phyloP scores from a whole-genome alignment of 2,113 vertebrate genomes.

The Sinocyclocheilus grahami region DNA sequence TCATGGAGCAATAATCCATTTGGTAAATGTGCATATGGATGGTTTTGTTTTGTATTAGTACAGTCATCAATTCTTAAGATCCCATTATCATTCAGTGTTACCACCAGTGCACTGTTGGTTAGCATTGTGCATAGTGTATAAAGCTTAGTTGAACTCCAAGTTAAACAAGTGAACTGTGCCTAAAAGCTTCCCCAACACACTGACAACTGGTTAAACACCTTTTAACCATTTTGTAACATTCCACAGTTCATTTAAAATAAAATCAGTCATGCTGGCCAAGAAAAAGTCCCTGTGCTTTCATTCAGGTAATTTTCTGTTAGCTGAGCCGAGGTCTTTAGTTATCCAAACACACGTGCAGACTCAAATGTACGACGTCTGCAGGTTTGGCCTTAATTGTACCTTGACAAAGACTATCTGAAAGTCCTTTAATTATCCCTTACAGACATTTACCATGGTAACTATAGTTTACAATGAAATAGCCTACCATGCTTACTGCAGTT shows the following conservation, averaged over 20 bases:
- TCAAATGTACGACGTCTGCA: neutral
- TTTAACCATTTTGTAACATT: conserved; percentile 24
- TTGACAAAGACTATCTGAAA: neutral
- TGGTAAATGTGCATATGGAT: neutral
- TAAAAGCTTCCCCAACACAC: conserved; percentile 8
- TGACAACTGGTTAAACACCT: conserved; percentile 28
- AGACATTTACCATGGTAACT: conserved; percentile 7
- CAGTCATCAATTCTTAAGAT: neutral
- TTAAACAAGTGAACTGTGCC: conserved; percentile 7
- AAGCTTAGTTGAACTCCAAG: neutral
- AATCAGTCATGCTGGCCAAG: neutral
- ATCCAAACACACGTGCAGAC: conserved; percentile 24
- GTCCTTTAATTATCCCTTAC: neutral
- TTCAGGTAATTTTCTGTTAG: conserved; percentile 41
- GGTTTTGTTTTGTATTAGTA: neutral
- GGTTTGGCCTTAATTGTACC: neutral
- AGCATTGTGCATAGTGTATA: neutral
- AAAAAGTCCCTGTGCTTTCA: conserved; percentile 20
- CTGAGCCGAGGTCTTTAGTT: conserved; percentile 34
- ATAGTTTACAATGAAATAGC: neutral
- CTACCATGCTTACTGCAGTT: neutral
- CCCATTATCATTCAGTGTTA: neutral
- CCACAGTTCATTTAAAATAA: conserved; percentile 37
- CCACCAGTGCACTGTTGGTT: neutral
- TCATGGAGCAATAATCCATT: neutral